Percentiles rank a stretch among this genome's conserved stretches.
Conservation (phyloP, 37 sponge, comb jelly and placozoan species). For the Lycopodina hypogea region DNA sequence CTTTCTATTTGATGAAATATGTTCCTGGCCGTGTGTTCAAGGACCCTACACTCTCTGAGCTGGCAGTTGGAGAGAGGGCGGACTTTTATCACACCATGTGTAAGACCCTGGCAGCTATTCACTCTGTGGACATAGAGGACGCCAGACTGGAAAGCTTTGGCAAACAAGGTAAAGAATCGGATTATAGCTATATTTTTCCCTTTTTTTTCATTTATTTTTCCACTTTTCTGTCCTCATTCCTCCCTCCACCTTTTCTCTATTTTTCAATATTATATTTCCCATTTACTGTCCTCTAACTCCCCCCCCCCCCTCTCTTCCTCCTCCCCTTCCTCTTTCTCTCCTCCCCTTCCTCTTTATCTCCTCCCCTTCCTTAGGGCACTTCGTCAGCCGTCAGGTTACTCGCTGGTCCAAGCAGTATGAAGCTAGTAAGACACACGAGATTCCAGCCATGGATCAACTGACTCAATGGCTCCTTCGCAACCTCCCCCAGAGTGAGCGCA, state of each 20-base stretch:
- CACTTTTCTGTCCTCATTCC: background rate
- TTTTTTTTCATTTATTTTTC: background rate
- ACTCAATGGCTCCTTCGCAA: slow-evolving; percentile 26
- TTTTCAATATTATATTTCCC: background rate
- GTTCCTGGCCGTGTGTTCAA: slow-evolving; percentile 62
- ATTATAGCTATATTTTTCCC: background rate
- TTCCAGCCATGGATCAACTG: slow-evolving; percentile 23
- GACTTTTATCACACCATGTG: slow-evolving; percentile 38
- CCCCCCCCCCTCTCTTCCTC: background rate
- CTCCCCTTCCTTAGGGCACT: slow-evolving; percentile 25
- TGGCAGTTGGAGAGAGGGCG: slow-evolving; percentile 37
- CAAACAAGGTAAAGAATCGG: slow-evolving; percentile 32
- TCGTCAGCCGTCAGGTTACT: slow-evolving; percentile 28
- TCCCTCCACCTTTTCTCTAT: background rate
- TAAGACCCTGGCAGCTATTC: slow-evolving; percentile 49
- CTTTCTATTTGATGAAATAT: slow-evolving; percentile 82
- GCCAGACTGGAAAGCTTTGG: slow-evolving; percentile 65
- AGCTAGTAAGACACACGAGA: slow-evolving; percentile 34
- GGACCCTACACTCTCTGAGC: slow-evolving; percentile 51
- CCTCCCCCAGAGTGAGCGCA: slow-evolving; percentile 31
- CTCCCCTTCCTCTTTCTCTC: background rate
- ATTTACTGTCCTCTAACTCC: background rate
- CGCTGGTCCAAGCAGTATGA: slow-evolving; percentile 62
- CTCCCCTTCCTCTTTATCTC: background rate
- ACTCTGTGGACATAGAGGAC: slow-evolving; percentile 48